These are phyloP conservation scores for Ochotona princeps DNA, from an alignment of 2,113 vertebrate genomes.

Conservation along the genomic window DNA sequence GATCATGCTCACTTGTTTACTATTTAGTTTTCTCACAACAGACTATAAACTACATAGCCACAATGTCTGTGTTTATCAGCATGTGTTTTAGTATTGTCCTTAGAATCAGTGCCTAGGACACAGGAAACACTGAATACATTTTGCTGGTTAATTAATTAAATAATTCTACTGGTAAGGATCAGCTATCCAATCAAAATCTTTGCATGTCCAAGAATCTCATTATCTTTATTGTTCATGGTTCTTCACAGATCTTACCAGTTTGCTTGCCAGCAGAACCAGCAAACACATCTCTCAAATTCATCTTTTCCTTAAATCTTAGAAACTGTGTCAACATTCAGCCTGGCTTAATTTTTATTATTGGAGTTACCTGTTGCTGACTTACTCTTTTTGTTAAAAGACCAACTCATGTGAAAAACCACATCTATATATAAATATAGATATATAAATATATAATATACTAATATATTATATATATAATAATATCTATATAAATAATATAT, in stretches of 20 bases:
- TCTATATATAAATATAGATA: no score
- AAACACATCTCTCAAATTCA: neutral
- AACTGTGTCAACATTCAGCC: neutral
- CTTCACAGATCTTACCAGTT: neutral
- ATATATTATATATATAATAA: no score
- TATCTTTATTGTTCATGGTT: neutral
- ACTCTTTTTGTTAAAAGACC: neutral
- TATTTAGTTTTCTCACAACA: neutral
- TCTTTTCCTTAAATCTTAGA: neutral
- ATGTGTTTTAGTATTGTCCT: neutral
- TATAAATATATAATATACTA: no score
- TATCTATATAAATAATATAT: no score
- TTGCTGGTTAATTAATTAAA: neutral
- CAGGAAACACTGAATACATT: neutral
- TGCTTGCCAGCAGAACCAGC: neutral
- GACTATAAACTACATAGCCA: neutral
- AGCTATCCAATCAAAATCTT: neutral
- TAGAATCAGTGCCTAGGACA: neutral
- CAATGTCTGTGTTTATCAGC: neutral
- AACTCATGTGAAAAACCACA: constrained; percentile 2
- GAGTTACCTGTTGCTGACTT: neutral
- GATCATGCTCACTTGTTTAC: neutral
- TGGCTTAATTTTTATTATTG: neutral
- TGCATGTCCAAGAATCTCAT: neutral
- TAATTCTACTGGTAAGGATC: neutral